Conservation (phyloP, 2,888 invertebrate genomes). For the Platynereis dumerilii region DNA sequence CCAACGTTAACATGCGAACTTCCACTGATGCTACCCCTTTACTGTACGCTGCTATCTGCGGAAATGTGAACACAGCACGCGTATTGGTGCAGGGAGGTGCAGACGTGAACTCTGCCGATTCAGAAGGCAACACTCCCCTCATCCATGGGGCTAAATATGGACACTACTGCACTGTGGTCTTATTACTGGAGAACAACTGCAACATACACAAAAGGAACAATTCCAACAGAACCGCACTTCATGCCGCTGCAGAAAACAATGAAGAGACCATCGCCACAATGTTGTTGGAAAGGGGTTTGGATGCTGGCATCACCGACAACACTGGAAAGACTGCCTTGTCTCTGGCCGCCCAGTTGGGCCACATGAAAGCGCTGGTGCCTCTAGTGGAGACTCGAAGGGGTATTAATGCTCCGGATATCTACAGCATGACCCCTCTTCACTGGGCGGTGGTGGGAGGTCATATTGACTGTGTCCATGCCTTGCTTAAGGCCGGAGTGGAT, state of each 20-base stretch:
- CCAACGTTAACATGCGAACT: constrained; percentile 36
- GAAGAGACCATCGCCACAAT: constrained; percentile 18
- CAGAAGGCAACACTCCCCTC: constrained; percentile 50
- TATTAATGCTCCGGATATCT: constrained; percentile 22
- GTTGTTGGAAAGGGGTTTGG: constrained; percentile 14
- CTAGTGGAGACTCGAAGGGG: constrained; percentile 15
- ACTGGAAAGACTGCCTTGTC: constrained; percentile 26
- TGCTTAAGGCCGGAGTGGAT: constrained; percentile 53
- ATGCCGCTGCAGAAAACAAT: constrained; percentile 49
- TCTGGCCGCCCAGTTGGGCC: constrained; percentile 28
- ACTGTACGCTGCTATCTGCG: constrained; percentile 39
- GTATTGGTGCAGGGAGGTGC: constrained; percentile 20
- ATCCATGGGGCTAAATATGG: constrained; percentile 59
- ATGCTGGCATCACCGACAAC: constrained; percentile 16
- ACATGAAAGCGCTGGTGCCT: constrained; percentile 11
- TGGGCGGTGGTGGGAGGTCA: constrained; percentile 58
- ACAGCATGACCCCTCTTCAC: constrained; percentile 55
- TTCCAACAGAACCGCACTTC: constrained; percentile 52
- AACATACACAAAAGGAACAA: constrained; percentile 53
- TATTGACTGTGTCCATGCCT: constrained; percentile 47
- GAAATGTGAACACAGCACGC: constrained; percentile 18
- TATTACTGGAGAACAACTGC: constrained; percentile 45
- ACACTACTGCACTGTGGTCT: constrained; percentile 45
- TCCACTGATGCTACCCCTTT: constrained; percentile 42
- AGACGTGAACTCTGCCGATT: constrained; percentile 16